These are phyloP conservation scores for Hydroisotoma schaefferi DNA, from an alignment of 2,888 invertebrate genomes.

Conservation along the genomic window DNA sequence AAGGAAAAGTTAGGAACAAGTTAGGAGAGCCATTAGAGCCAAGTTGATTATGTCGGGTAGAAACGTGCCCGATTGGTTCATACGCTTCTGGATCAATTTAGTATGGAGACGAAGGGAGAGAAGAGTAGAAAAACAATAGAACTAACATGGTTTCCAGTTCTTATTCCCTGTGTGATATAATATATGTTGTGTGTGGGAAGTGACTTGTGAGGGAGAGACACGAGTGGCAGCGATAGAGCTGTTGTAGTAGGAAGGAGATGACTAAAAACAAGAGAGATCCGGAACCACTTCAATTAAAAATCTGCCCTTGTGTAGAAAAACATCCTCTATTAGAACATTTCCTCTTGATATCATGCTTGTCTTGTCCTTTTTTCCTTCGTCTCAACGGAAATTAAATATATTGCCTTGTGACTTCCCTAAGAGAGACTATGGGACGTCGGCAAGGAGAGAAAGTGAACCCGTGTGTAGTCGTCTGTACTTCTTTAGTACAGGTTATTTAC, in stretches of 20 bases:
- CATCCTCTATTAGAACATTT: constrained; percentile 12
- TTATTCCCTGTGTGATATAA: neutral
- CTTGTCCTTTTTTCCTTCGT: constrained; percentile 15
- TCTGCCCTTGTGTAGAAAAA: constrained; percentile 30
- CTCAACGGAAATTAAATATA: constrained; percentile 35
- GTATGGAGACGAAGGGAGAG: constrained; percentile 12
- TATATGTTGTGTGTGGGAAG: neutral
- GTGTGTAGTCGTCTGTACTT: no score
- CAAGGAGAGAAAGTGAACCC: no score
- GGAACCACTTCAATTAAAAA: constrained; percentile 44
- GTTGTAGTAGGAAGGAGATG: neutral
- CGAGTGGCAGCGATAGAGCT: neutral
- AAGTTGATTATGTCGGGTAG: constrained; percentile 12
- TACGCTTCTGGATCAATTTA: constrained; percentile 11
- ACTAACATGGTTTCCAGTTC: constrained; percentile 3
- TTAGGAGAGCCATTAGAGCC: constrained; percentile 4
- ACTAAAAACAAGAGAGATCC: constrained; percentile 17
- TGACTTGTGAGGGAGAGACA: neutral
- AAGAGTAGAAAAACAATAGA: constrained; percentile 13
- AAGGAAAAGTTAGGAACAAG: neutral
- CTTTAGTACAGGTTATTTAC: no score
- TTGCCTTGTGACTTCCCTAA: constrained; percentile 23
- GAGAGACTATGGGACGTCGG: no score
- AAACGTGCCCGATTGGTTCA: constrained; percentile 17
- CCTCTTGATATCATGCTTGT: constrained; percentile 7